Conservation (phyloP, 2,113 vertebrate species). For the Neogobius melanostomus region DNA sequence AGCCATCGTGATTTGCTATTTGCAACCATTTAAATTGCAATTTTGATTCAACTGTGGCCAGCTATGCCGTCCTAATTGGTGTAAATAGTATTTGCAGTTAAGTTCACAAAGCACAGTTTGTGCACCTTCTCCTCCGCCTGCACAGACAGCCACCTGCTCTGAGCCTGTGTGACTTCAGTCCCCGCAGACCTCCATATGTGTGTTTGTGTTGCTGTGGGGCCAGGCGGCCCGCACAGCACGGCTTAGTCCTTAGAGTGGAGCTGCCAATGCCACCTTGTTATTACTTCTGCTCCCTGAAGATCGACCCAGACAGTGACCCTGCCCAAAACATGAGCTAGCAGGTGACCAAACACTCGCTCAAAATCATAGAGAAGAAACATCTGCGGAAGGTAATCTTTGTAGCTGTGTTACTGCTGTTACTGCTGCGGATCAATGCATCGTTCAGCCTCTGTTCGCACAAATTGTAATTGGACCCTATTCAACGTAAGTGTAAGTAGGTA, state of each 20-base stretch:
- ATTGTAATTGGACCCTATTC: background rate
- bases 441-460: background rate
- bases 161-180: slow-evolving; percentile 23
- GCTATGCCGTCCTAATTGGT: no score
- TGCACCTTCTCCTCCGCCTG: background rate
- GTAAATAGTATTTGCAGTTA: background rate
- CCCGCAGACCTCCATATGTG: slow-evolving; percentile 27
- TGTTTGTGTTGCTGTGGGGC: slow-evolving; percentile 13
- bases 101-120: background rate
- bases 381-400: slow-evolving; percentile 14
- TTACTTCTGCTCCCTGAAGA: slow-evolving; percentile 13
- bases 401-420: slow-evolving; percentile 16
- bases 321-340: slow-evolving; percentile 21
- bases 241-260: slow-evolving; percentile 23
- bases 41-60: no score
- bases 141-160: slow-evolving; percentile 11
- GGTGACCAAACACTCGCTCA: slow-evolving; percentile 18
- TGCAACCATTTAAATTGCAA: no score
- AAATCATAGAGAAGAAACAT: background rate
- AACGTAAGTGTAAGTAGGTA: no score
- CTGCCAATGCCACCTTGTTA: slow-evolving; percentile 17
- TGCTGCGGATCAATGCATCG: background rate
- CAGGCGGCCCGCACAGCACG: slow-evolving; percentile 7
- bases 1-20: no score
- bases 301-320: slow-evolving; percentile 39